Conservation (phyloP, 2,113 vertebrate genomes). For the Phalacrocorax carbo region DNA sequence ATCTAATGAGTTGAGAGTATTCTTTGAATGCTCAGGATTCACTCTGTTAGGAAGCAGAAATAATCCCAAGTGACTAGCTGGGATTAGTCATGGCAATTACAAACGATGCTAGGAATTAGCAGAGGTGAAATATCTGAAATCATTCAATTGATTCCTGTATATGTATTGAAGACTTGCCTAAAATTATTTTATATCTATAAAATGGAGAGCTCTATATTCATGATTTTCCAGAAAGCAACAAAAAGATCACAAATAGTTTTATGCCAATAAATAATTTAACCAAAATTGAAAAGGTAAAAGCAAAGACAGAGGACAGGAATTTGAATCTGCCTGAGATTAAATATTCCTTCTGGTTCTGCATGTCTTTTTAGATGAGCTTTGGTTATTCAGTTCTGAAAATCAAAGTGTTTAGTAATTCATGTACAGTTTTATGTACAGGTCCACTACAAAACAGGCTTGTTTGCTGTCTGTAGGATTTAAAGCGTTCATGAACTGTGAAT, state of each 20-base stretch:
- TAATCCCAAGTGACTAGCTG: constrained; percentile 8
- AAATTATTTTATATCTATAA: not conserved
- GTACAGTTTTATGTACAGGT: not conserved
- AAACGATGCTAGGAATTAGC: not conserved
- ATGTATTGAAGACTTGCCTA: not conserved
- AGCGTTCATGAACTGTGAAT: not conserved
- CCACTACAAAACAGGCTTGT: not conserved
- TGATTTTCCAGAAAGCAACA: not conserved
- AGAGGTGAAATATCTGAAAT: constrained; percentile 21
- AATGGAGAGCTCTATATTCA: not conserved
- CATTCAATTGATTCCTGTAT: not conserved
- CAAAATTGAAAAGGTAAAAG: not conserved
- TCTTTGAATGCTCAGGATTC: not conserved
- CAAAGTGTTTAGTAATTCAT: not conserved
- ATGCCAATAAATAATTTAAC: not conserved
- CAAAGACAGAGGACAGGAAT: not conserved
- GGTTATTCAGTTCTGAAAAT: not conserved
- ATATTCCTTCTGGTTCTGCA: not conserved
- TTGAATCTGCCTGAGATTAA: not conserved
- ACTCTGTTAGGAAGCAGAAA: not conserved
- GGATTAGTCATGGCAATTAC: constrained; percentile 24
- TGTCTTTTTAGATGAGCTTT: not conserved
- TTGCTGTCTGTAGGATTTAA: not conserved
- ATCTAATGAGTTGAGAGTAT: not conserved
- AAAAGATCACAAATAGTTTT: not conserved